Percentiles rank a stretch among this genome's conserved stretches.
Conservation (phyloP, 2,113 vertebrate genomes). For the Grus americana region DNA sequence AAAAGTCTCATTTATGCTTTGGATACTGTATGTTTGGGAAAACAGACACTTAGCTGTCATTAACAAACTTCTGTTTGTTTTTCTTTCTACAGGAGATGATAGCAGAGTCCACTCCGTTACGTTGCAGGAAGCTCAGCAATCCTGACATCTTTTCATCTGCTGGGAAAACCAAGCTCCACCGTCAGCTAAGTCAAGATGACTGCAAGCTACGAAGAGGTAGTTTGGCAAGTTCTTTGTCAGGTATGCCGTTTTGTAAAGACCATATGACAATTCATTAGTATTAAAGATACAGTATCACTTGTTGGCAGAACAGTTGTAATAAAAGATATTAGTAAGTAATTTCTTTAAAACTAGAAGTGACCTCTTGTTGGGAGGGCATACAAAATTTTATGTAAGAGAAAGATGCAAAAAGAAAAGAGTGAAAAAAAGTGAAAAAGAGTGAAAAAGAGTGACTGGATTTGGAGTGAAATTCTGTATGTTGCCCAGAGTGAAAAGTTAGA, state of each 20-base stretch:
- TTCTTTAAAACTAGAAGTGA: background rate
- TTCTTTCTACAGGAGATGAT: conserved; percentile 78
- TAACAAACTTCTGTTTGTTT: background rate
- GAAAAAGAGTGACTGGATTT: background rate
- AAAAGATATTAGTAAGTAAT: background rate
- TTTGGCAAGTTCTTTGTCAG: conserved; percentile 85
- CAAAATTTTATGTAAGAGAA: background rate
- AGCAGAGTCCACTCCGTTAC: conserved; percentile 80
- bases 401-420: background rate
- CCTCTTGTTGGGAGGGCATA: background rate
- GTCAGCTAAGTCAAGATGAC: conserved; percentile 94
- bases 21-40: background rate
- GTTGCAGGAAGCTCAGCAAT: conserved; percentile 94
- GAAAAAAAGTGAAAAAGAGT: background rate
- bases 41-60: background rate
- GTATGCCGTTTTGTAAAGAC: conserved; percentile 66
- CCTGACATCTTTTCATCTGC: conserved; percentile 90
- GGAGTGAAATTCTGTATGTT: background rate
- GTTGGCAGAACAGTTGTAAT: background rate
- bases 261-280: background rate
- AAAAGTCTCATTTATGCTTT: background rate
- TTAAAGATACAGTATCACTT: background rate
- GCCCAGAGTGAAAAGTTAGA: background rate
- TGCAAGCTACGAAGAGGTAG: conserved; percentile 87
- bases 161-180: conserved; percentile 90